A percentile compares a stretch with the other conserved stretches of the same genome.
Conservation (phyloP, 2,888 invertebrate species). For the Cyrtodaria siliqua region DNA sequence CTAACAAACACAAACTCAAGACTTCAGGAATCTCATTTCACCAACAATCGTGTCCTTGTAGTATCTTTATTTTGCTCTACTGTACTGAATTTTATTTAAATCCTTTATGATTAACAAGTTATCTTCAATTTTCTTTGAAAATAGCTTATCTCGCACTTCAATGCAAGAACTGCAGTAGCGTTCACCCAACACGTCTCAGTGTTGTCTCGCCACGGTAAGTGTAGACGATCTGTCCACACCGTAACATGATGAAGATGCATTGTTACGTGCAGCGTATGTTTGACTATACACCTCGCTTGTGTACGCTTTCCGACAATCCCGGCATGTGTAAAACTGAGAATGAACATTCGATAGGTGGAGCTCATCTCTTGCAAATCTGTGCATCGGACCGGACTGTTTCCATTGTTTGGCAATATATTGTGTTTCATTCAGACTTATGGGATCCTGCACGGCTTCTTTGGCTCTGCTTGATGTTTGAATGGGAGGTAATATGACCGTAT, state of each 20-base stretch:
- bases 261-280: slow-evolving; percentile 24
- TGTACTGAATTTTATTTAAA: slow-evolving; percentile 43
- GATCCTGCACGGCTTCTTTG: slow-evolving; percentile 28
- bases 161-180: slow-evolving; percentile 54
- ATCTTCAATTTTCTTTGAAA: slow-evolving; percentile 46
- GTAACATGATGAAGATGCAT: slow-evolving; percentile 2
- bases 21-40: too few relatives aligned
- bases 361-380: slow-evolving; percentile 38
- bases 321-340: slow-evolving; percentile 38
- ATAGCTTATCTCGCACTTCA: slow-evolving; percentile 42
- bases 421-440: slow-evolving; percentile 43
- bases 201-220: slow-evolving; percentile 14
- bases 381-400: slow-evolving; percentile 16
- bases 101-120: slow-evolving; percentile 27
- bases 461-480: slow-evolving; percentile 33
- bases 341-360: slow-evolving; percentile 43
- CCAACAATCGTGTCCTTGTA: too few relatives aligned
- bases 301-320: slow-evolving; percentile 38
- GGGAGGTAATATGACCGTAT: slow-evolving; percentile 47
- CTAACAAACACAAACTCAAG: too few relatives aligned
- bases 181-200: slow-evolving; percentile 57
- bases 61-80: too few relatives aligned
- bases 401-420: slow-evolving; percentile 32
- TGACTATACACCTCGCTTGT: slow-evolving; percentile 41
- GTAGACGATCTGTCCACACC: not conserved